These are phyloP conservation scores for Zaprionus tsacasi DNA, from an alignment of 1,140 invertebrate species.

Conservation along the genomic window DNA sequence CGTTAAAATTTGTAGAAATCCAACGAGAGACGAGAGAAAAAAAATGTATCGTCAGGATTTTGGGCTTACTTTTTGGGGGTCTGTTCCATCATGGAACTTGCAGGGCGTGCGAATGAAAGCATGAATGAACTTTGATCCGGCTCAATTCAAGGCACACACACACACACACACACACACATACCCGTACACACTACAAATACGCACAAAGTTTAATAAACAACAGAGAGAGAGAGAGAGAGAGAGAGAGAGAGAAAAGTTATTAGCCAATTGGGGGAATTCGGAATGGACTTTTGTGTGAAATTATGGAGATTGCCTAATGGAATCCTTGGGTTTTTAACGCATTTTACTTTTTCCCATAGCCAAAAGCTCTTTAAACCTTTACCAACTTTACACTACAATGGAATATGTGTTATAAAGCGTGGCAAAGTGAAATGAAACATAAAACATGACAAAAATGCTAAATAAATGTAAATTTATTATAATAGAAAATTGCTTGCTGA, in stretches of 20 bases:
- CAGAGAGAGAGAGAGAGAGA: not conserved
- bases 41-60: not conserved
- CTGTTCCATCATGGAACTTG: not conserved
- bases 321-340: not conserved
- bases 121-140: constrained; percentile 10
- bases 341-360: not conserved
- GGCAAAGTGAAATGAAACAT: no score
- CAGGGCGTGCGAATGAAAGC: constrained; percentile 2
- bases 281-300: constrained; percentile 1
- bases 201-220: constrained; percentile 1
- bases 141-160: not conserved
- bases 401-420: not conserved
- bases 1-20: constrained; percentile 32
- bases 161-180: no score
- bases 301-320: constrained; percentile 1
- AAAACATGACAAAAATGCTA: no score
- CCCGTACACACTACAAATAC: not conserved
- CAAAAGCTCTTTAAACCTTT: not conserved
- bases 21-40: constrained; percentile 1
- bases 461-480: no score
- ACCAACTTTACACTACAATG: not conserved
- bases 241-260: not conserved
- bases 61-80: not conserved
- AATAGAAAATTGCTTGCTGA: no score
- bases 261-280: not conserved